phyloP scores from a whole-genome alignment of 2,888 invertebrate genomes.

The Sialis fuliginosa region DNA sequence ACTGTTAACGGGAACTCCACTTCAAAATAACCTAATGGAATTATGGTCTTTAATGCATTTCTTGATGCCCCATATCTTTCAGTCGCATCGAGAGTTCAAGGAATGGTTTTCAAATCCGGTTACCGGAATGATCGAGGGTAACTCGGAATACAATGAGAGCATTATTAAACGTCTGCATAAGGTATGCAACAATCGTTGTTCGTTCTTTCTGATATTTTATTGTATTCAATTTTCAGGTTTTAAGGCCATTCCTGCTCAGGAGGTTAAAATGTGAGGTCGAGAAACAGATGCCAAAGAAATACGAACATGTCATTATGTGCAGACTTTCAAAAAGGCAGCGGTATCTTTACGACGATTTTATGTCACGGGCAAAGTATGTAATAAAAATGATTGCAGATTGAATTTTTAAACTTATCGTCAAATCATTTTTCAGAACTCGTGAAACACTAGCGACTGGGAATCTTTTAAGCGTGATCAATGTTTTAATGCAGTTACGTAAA shows the following conservation, averaged over 20 bases:
- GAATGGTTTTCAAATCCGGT: conserved; percentile 99
- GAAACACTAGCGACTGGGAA: conserved; percentile 89
- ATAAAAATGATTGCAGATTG: conserved; percentile 7
- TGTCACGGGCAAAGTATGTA: conserved; percentile 83
- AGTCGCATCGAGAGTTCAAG: conserved; percentile 89
- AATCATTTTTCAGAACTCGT: conserved; percentile 48
- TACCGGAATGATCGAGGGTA: conserved; percentile 89
- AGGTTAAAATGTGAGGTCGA: conserved; percentile 90
- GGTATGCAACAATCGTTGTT: conserved; percentile 29
- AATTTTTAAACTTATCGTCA: conserved; percentile 5
- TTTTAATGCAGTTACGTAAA: conserved; percentile 92
- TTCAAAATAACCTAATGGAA: conserved; percentile 93
- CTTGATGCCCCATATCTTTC: conserved; percentile 93
- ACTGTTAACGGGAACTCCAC: conserved; percentile 82
- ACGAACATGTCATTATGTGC: conserved; percentile 88
- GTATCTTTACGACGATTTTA: conserved; percentile 97
- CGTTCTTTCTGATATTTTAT: conserved; percentile 5
- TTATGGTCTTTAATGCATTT: conserved; percentile 98
- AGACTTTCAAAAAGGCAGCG: conserved; percentile 89
- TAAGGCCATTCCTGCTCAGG: conserved; percentile 83
- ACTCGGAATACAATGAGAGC: conserved; percentile 76
- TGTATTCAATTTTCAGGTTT: conserved; percentile 38
- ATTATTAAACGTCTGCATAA: conserved; percentile 81
- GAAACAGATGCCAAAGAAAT: conserved; percentile 93
- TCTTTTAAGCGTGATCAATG: conserved; percentile 86